Conservation (phyloP, 2,888 invertebrate genomes). For the Sthenelais limicola region DNA sequence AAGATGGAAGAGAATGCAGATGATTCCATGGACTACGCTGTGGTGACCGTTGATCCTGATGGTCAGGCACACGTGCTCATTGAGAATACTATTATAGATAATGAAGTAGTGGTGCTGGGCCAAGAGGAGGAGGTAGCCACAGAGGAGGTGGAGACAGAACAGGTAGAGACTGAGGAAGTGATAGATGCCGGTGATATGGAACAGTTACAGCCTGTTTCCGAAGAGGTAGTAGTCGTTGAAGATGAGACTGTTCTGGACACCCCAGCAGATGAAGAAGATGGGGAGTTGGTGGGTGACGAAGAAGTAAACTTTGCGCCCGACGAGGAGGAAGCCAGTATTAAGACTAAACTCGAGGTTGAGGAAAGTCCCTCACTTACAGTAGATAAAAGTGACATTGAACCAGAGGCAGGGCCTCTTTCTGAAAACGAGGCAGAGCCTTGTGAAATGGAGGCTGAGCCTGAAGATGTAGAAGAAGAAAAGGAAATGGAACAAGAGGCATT, state of each 20-base stretch:
- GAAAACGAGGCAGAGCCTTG: neutral
- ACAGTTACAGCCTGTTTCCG: too few species aligned
- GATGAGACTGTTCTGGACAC: neutral
- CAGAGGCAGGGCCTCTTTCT: too few species aligned
- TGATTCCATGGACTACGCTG: slow-evolving; percentile 12
- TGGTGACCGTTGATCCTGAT: slow-evolving; percentile 26
- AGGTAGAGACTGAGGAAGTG: neutral
- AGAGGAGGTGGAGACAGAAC: slow-evolving; percentile 11
- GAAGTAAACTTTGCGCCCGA: neutral
- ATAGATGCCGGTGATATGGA: neutral
- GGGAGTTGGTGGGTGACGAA: neutral
- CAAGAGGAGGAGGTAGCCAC: slow-evolving; percentile 33
- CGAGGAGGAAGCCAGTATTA: too few species aligned
- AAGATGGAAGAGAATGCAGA: neutral
- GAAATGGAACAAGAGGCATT: neutral
- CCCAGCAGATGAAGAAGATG: slow-evolving; percentile 4
- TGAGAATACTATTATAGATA: slow-evolving; percentile 24
- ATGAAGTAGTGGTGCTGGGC: slow-evolving; percentile 14
- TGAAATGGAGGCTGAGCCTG: neutral
- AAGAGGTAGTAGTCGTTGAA: too few species aligned
- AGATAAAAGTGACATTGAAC: too few species aligned
- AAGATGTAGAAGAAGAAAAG: neutral
- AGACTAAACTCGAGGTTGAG: too few species aligned
- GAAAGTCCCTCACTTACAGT: too few species aligned
- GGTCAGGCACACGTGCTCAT: slow-evolving; percentile 26